Conservation (phyloP, 1,140 invertebrate genomes). For the Latrodectus geometricus region DNA sequence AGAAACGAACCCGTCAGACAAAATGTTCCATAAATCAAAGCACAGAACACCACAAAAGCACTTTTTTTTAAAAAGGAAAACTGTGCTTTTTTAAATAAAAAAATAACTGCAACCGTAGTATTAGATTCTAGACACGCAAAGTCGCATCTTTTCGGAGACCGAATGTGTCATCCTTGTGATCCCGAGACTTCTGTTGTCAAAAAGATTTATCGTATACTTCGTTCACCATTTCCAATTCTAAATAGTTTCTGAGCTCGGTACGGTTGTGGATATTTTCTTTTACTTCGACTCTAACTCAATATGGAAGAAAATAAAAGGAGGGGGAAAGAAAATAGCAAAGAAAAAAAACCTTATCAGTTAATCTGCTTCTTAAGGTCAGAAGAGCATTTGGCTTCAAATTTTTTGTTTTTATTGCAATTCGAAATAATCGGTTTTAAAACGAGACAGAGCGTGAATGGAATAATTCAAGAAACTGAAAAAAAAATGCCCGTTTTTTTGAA, state of each 20-base stretch:
- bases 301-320: not conserved
- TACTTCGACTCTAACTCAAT: not conserved
- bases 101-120: not conserved
- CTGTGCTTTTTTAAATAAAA: not conserved
- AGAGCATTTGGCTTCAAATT: not conserved
- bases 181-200: not conserved
- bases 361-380: not conserved
- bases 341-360: not conserved
- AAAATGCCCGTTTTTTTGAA: not conserved
- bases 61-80: not conserved
- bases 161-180: not conserved
- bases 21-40: not conserved
- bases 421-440: constrained; percentile 2
- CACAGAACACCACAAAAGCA: not conserved
- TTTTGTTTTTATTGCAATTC: not conserved
- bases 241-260: not conserved
- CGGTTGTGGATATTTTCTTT: not conserved
- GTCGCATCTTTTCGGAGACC: not conserved
- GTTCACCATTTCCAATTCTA: not conserved
- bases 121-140: not conserved
- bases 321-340: not conserved
- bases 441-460: not conserved
- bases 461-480: not conserved
- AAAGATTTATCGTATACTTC: not conserved
- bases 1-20: not conserved